phyloP scores from a whole-genome alignment of 1,140 invertebrate genomes.

The Nylanderia fulva region DNA sequence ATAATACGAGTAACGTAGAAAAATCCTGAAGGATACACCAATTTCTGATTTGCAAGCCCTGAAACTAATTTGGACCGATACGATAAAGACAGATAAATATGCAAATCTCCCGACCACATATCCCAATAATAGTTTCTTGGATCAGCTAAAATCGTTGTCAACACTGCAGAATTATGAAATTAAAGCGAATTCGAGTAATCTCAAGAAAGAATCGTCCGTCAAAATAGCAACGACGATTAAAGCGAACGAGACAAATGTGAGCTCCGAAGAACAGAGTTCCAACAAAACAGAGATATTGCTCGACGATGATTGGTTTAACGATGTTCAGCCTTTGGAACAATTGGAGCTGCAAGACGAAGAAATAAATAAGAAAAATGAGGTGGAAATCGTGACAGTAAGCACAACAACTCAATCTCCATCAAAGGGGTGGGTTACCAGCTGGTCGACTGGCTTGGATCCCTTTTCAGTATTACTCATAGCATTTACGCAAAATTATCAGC shows the following conservation, averaged over 20 bases:
- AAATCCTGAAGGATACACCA: slow-evolving; percentile 63
- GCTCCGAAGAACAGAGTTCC: not conserved
- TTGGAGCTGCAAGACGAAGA: slow-evolving; percentile 72
- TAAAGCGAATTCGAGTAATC: not conserved
- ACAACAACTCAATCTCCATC: slow-evolving; percentile 65
- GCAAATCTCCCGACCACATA: slow-evolving; percentile 22
- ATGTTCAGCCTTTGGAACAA: slow-evolving; percentile 65
- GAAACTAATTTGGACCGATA: slow-evolving; percentile 57
- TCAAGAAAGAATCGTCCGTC: slow-evolving; percentile 6
- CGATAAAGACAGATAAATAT: not conserved
- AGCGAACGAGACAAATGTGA: not conserved
- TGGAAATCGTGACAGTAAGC: slow-evolving; percentile 65
- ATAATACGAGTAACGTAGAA: slow-evolving; percentile 76
- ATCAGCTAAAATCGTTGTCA: slow-evolving; percentile 22
- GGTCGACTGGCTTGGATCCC: slow-evolving; percentile 76
- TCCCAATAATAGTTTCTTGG: slow-evolving; percentile 16
- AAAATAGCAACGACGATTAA: slow-evolving; percentile 41
- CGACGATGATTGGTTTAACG: slow-evolving; percentile 73
- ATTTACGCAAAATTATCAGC: slow-evolving; percentile 72
- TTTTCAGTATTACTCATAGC: slow-evolving; percentile 71
- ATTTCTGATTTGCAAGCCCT: slow-evolving; percentile 38
- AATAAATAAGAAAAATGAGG: slow-evolving; percentile 56
- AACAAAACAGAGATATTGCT: slow-evolving; percentile 14
- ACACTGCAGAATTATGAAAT: not conserved
- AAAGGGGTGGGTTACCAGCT: slow-evolving; percentile 70